phyloP scores from a whole-genome alignment of 2,797 vertebrate species.

The Thunnus albacares region DNA sequence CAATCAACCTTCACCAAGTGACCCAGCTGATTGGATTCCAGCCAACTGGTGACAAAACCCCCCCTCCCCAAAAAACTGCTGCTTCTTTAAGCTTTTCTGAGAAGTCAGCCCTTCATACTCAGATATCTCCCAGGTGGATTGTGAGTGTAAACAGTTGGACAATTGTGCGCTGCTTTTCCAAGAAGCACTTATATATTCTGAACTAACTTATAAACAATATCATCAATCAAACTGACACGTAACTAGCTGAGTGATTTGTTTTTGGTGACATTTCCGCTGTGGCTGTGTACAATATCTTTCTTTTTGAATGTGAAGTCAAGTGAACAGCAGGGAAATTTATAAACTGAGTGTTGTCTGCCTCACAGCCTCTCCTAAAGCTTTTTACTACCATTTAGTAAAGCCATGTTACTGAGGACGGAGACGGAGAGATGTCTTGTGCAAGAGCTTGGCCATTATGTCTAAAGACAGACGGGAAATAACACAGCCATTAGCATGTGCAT shows the following conservation, averaged over 20 bases:
- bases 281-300: constrained; percentile 1
- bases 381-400: constrained; percentile 56
- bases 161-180: constrained; percentile 18
- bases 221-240: constrained; percentile 20
- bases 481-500: constrained; percentile 75
- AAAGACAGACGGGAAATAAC: constrained; percentile 66
- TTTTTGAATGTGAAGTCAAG: constrained; percentile 11
- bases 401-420: constrained; percentile 17
- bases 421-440: constrained; percentile 44
- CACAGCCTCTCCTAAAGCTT: constrained; percentile 38
- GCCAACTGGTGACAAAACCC: constrained; percentile 32
- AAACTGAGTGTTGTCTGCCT: constrained; percentile 19
- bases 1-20: constrained; percentile 55
- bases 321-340: constrained; percentile 18
- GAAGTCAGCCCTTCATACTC: constrained; percentile 23
- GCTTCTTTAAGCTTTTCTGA: constrained; percentile 39
- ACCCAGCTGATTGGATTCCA: constrained; percentile 26
- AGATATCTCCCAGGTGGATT: constrained; percentile 39
- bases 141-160: constrained; percentile 28
- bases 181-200: constrained; percentile 27
- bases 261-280: constrained; percentile 6
- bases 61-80: not conserved
- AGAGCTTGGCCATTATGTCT: constrained; percentile 69
- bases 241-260: not conserved
- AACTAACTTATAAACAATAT: constrained; percentile 20